These are phyloP conservation scores for Drosophila nr. fundita DNA, from an alignment of 2,888 invertebrate genomes.

Conservation along the genomic window DNA sequence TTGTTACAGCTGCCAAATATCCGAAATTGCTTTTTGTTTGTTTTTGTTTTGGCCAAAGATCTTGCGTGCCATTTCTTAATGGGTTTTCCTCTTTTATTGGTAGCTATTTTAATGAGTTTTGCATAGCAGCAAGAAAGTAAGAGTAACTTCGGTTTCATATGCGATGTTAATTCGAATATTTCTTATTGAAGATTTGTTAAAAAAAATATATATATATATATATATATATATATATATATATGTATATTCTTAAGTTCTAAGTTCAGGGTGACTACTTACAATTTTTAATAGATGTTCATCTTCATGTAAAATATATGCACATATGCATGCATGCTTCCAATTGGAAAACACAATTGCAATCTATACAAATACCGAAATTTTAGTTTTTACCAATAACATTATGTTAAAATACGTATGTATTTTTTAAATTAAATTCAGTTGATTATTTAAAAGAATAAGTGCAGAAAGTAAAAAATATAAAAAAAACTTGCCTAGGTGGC, in stretches of 20 bases:
- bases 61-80: constrained; percentile 33
- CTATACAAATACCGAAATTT: background rate
- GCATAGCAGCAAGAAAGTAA: constrained; percentile 1
- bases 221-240: background rate
- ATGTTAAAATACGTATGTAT: background rate
- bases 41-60: constrained; percentile 61
- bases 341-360: no score
- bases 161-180: background rate
- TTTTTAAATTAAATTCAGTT: background rate
- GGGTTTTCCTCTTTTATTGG: constrained; percentile 4
- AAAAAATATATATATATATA: background rate
- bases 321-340: background rate
- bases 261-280: background rate
- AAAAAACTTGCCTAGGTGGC: constrained; percentile 37
- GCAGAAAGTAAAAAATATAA: constrained; percentile 6
- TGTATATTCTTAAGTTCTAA: background rate
- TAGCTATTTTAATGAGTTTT: constrained; percentile 2
- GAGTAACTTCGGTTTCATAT: background rate
- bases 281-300: no score
- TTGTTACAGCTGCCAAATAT: constrained; percentile 64
- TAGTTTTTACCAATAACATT: background rate
- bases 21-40: constrained; percentile 54
- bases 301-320: background rate
- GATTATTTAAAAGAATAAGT: background rate
- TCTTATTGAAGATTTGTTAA: background rate